Evolutionary conservation across 2,113 vertebrate species (phyloP), one percentile per base, ranked within the genome.

Genomic region (Parus major): DNA sequence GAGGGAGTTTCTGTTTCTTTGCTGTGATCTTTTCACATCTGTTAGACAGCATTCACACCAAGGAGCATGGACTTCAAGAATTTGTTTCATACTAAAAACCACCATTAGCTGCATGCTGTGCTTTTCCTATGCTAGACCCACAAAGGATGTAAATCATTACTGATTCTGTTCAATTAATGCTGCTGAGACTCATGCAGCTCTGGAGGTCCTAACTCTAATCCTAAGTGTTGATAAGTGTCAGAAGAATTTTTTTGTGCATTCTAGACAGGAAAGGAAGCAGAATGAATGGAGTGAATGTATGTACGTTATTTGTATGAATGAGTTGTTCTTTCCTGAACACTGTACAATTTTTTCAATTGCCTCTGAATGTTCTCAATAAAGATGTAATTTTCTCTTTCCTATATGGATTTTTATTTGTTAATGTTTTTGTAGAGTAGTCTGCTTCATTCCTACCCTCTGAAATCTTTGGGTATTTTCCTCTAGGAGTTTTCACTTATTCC

Each of bases 401-500:
- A 1, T 78, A 63, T 86, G 35, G 41, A 56, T 73, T 90, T 79
- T 86, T 65, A 44, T 89, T 85, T 95, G 31, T 42, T 75, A 44
- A 35, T 44, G n/a, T 35, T 82, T 53, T 89, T 91, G 50, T 68
- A 87, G 55, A 84, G 28, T 42, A 50, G 11, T 95, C 49, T 80
- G 35, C 27, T 85, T 90, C 56, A 69, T 85, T 63, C 64, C 52
- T 29, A 31, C 35, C 82, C 57, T 90, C 53, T 90, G 44, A 63
- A 66, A 70, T 90, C 29, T 83, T 53, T 25, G 42, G 14, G 35
- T 92, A 92, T 70, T 88, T 82, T 39, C 57, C 46, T 81, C 84
- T n/a, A 95, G 76, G 52, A 92, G 47, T 95, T 94, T 93, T 91
- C 75, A 75, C 50, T 73, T 88, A 77, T 59, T 96, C 76, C 71